These are phyloP conservation scores for Euproctis similis DNA, from an alignment of 2,888 invertebrate genomes.

Conservation along the genomic window DNA sequence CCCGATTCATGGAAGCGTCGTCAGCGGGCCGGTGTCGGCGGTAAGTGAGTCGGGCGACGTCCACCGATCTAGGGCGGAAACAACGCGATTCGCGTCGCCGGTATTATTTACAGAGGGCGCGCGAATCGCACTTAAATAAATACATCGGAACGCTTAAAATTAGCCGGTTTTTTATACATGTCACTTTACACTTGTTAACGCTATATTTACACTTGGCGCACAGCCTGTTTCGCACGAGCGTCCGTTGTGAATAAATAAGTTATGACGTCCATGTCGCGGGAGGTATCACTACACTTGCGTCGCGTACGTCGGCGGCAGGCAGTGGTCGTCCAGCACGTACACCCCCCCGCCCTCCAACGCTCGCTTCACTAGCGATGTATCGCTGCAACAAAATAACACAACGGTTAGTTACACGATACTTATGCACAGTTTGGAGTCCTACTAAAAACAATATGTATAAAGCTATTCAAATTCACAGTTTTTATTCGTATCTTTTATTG, in stretches of 20 bases:
- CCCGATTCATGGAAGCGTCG: no score
- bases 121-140: conserved; percentile 67
- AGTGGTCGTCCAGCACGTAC: conserved; percentile 86
- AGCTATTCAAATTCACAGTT: no score
- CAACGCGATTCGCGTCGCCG: conserved; percentile 53
- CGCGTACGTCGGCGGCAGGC: conserved; percentile 83
- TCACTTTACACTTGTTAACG: conserved; percentile 63
- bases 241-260: conserved; percentile 66
- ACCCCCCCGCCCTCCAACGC: conserved; percentile 80
- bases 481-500: no score
- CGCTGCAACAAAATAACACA: conserved; percentile 72
- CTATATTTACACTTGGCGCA: conserved; percentile 75
- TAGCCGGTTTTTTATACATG: conserved; percentile 72
- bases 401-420: no score
- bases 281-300: conserved; percentile 82
- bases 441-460: no score
- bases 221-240: conserved; percentile 71
- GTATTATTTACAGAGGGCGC: conserved; percentile 64
- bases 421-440: no score
- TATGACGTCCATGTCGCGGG: conserved; percentile 45
- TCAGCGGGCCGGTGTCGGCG: neutral
- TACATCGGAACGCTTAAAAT: conserved; percentile 68
- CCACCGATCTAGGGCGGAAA: conserved; percentile 51
- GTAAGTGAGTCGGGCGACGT: conserved; percentile 34
- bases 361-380: conserved; percentile 82